These are phyloP conservation scores for Terrapene triunguis DNA, from an alignment of 2,113 vertebrate genomes.

Conservation along the genomic window DNA sequence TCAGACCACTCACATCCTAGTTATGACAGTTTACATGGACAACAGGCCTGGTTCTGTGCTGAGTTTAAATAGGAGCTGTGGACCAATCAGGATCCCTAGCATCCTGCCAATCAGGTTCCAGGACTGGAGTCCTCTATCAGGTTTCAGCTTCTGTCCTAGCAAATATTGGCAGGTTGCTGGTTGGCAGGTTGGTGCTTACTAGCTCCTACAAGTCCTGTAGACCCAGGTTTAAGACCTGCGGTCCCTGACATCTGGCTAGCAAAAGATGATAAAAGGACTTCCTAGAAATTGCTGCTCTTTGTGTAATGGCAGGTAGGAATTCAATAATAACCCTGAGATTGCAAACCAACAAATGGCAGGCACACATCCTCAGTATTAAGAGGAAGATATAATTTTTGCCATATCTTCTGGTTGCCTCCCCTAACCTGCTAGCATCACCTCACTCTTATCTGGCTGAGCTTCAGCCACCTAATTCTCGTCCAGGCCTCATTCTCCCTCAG, in stretches of 20 bases:
- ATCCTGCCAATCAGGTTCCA: no score
- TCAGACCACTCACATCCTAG: no score
- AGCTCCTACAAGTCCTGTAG: no score
- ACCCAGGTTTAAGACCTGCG: no score
- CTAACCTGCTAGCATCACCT: background rate
- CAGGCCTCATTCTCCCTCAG: rapidly evolving
- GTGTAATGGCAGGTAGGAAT: background rate
- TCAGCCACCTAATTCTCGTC: background rate
- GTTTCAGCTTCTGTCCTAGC: no score
- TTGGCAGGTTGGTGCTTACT: no score
- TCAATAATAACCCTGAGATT: rapidly evolving
- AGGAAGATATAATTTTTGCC: background rate
- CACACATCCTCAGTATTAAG: background rate
- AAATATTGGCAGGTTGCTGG: no score
- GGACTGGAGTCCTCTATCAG: no score
- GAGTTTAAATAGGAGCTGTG: no score
- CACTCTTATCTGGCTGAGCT: background rate
- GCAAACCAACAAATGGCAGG: background rate
- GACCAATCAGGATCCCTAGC: no score
- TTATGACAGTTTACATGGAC: no score
- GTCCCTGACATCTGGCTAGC: background rate
- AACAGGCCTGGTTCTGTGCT: no score
- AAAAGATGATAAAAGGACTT: conserved; percentile 24
- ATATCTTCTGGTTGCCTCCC: background rate
- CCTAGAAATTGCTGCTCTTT: conserved; percentile 8